Percentiles rank a stretch among this genome's conserved stretches.
Conservation (phyloP, 2,888 invertebrate genomes). For the Ophioninae sp. region DNA sequence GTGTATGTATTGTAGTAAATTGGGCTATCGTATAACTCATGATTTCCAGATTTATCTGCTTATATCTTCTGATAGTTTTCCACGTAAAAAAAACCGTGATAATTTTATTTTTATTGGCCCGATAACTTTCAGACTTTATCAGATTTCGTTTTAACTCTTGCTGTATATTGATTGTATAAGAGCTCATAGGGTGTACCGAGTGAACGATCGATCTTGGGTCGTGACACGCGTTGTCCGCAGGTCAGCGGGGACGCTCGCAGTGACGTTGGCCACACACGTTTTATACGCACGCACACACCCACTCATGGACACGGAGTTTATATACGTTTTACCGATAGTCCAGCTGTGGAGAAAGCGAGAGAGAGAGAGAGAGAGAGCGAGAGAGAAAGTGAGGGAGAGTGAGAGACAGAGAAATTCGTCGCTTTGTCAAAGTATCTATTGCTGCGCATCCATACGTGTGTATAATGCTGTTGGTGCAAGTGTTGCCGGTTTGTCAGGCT, state of each 20-base stretch:
- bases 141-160: neutral
- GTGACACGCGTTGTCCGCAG: conserved; percentile 62
- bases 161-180: conserved; percentile 18
- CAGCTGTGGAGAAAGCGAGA: neutral
- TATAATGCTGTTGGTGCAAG: conserved; percentile 39
- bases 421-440: neutral
- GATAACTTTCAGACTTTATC: neutral
- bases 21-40: neutral
- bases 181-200: conserved; percentile 15
- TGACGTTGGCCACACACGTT: conserved; percentile 28
- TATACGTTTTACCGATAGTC: conserved; percentile 25
- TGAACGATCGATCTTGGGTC: conserved; percentile 60
- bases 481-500: conserved; percentile 65
- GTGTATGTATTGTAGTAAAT: neutral
- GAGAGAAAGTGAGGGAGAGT: neutral
- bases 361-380: too few species aligned
- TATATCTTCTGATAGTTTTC: neutral
- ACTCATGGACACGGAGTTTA: neutral
- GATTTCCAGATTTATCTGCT: neutral
- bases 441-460: conserved; percentile 2
- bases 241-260: conserved; percentile 58
- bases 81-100: neutral
- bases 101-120: neutral
- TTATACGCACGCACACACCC: neutral
- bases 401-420: conserved; percentile 1